Conservation (phyloP, 2,888 invertebrate species). For the Eupithecia abbreviata region DNA sequence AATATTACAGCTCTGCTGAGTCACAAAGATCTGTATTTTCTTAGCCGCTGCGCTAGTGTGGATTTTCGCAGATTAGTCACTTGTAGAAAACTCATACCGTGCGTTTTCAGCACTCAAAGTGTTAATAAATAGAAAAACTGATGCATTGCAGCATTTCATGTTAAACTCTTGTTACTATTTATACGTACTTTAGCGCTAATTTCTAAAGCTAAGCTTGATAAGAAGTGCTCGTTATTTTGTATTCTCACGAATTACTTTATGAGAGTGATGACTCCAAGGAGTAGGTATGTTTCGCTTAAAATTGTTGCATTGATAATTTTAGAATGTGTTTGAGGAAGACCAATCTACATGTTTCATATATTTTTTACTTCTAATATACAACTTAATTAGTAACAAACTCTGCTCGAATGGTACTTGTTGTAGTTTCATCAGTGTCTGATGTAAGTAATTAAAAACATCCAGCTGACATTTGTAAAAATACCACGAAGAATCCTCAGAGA, state of each 20-base stretch:
- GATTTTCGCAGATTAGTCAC: too few relatives aligned
- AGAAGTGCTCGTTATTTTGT: neutral
- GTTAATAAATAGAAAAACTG: neutral
- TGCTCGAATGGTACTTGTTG: neutral
- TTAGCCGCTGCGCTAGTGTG: too few relatives aligned
- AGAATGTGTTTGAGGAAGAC: neutral
- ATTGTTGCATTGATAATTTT: neutral
- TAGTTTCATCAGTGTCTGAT: neutral
- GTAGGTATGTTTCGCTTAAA: neutral
- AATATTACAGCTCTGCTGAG: too few relatives aligned
- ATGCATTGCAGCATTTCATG: neutral
- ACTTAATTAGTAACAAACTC: neutral
- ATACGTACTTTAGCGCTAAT: neutral
- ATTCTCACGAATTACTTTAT: slow-evolving; percentile 3
- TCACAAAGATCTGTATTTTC: too few relatives aligned
- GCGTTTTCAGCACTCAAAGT: too few relatives aligned
- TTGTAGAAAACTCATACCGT: too few relatives aligned
- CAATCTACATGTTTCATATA: neutral
- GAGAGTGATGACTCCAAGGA: neutral
- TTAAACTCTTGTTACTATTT: neutral
- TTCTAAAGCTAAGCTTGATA: neutral
- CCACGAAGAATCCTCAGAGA: neutral
- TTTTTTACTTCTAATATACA: neutral
- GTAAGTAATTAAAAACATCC: neutral
- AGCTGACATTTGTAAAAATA: neutral